Base-by-base conservation (phyloP, 2,113 vertebrate species). In the Anoplopoma fimbria region DNA sequence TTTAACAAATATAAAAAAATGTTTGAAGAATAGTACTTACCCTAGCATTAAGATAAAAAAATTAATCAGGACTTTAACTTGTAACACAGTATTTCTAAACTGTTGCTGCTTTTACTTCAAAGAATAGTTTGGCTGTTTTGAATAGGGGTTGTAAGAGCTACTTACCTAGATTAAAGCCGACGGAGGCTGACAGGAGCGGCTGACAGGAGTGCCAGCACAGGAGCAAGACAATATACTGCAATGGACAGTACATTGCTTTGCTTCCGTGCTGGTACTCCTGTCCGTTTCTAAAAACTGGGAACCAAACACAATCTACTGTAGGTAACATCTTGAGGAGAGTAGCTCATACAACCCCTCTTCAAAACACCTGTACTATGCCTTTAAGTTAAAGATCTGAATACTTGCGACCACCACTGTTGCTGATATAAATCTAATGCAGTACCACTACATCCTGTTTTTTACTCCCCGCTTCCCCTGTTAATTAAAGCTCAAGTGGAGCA, bases 401-500 rank as follows among this genome's bases (percentile, higher is more conserved):
- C 40, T 45, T 42, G 6, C 25, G 17, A 60, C 17, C 27, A 49
- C 19, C 45, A 33, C 38, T 19, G 64, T 67, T 42, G 10, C 27
- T 63, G 40, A 49, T 27, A 21, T 25, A 9, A 40, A 65, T 58
- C 34, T 31, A 79, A 7, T 17, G 25, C 47, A 34, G 19, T 36
- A n/a, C 69, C 57, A 19, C 55, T 55, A 29, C 36, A 33, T 57
- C 23, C 51, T n/a, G n/a, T n/a, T 51, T 27, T 25, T 4, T 15
- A 14, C 9, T 6, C n/a, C 31, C 49, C 25, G 10, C 61, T 68
- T 69, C 74, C 9, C 23, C 29, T n/a, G 33, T 51, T 82, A 51
- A 15, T 72, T 84, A 19, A 49, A 33, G 49, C 76, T 71, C 57
- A 79, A 86, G 31, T 65, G 73, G 25, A 65, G 57, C 49, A 77